phyloP scores from a whole-genome alignment of 2,888 invertebrate genomes.

The Aphodius granarius region DNA sequence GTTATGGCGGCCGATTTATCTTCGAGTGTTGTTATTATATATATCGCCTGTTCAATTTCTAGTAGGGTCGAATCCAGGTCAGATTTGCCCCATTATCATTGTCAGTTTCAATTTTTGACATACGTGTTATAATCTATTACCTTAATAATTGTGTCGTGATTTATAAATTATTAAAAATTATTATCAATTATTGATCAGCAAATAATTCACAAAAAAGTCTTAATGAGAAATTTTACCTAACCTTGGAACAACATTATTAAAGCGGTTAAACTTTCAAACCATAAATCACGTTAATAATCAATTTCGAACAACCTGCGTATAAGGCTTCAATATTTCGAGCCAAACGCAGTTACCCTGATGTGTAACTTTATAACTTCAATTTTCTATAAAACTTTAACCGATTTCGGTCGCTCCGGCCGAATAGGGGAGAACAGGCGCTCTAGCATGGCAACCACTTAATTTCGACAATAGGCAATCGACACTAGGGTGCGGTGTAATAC shows the following conservation, averaged over 20 bases:
- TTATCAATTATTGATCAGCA: too few relatives aligned
- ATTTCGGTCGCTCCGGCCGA: background rate
- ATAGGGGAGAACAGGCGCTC: background rate
- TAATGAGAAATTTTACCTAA: background rate
- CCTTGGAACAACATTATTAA: background rate
- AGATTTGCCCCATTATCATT: too few relatives aligned
- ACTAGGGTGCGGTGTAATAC: background rate
- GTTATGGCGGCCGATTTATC: background rate
- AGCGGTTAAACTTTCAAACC: background rate
- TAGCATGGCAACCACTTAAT: background rate
- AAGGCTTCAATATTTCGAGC: background rate
- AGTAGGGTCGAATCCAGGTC: too few relatives aligned
- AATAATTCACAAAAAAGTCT: too few relatives aligned
- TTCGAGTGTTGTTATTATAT: background rate
- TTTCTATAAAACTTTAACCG: background rate
- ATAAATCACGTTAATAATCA: background rate
- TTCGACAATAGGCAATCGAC: background rate
- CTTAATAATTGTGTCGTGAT: too few relatives aligned
- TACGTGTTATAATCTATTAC: too few relatives aligned
- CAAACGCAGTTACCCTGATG: background rate
- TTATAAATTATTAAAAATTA: too few relatives aligned
- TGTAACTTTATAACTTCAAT: background rate
- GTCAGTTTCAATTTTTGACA: too few relatives aligned
- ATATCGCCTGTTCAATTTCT: too few relatives aligned
- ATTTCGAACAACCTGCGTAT: background rate